These are phyloP conservation scores for Monodelphis domestica DNA, from an alignment of 2,797 vertebrate genomes.

Conservation along the genomic window DNA sequence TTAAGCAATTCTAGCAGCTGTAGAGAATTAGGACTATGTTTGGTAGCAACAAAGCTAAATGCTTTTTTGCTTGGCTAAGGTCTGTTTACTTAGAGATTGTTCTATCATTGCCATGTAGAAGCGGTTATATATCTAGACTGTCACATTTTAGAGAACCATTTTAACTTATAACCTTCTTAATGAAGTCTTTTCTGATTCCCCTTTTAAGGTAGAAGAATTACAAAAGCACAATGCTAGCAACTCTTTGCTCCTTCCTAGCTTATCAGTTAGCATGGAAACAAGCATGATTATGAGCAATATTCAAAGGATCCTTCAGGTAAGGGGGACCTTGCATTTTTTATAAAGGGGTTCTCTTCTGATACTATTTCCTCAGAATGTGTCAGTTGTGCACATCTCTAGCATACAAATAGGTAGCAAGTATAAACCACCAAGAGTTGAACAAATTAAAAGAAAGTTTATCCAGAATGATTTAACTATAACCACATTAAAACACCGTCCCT, in stretches of 20 bases:
- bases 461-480: conserved; percentile 1
- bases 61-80: conserved; percentile 1
- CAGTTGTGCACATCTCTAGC: background rate
- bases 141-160: background rate
- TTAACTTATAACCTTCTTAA: conserved; percentile 18
- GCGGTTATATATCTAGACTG: conserved; percentile 9
- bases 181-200: background rate
- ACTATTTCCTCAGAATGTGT: background rate
- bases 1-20: background rate
- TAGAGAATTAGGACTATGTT: background rate
- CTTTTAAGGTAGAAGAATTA: conserved; percentile 91
- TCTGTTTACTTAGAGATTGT: conserved; percentile 14
- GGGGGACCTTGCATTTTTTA: background rate
- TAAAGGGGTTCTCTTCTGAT: background rate
- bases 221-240: conserved; percentile 88
- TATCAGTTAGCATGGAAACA: conserved; percentile 95
- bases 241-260: conserved; percentile 84
- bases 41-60: background rate
- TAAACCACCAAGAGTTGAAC: conserved; percentile 1
- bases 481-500: conserved; percentile 3
- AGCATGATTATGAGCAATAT: conserved; percentile 96
- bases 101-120: conserved; percentile 10
- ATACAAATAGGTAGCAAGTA: background rate
- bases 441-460: conserved; percentile 37
- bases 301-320: conserved; percentile 96